Conservation (phyloP, 2,113 vertebrate species). For the Cochlearius cochlearius region DNA sequence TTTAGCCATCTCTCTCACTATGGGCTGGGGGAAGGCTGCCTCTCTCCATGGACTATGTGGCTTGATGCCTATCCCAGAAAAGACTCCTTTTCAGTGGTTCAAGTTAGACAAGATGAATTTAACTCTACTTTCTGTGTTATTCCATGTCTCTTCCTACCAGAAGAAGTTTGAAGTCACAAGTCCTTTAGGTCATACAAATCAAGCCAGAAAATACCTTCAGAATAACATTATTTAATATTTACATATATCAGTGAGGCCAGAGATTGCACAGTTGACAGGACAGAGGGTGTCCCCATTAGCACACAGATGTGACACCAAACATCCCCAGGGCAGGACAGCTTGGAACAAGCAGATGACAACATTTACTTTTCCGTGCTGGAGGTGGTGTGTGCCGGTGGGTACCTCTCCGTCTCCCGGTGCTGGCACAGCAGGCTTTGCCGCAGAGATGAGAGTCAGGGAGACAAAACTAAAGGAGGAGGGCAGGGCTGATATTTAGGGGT, state of each 20-base stretch:
- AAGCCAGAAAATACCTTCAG: background rate
- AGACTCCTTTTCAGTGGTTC: background rate
- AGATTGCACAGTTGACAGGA: background rate
- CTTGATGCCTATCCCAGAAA: background rate
- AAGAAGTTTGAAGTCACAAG: background rate
- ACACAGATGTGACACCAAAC: background rate
- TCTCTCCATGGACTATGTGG: accelerated
- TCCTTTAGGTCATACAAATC: background rate
- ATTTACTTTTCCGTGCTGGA: background rate
- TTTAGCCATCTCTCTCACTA: background rate
- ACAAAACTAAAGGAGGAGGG: background rate
- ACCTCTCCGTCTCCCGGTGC: background rate
- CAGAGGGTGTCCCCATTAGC: background rate
- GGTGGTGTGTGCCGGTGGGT: background rate
- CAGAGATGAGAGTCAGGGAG: background rate
- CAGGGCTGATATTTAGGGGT: background rate
- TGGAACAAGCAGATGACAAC: background rate
- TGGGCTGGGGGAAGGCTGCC: background rate
- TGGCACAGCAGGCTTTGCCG: background rate
- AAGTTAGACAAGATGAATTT: background rate
- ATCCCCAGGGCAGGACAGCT: background rate
- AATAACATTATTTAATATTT: slow-evolving; percentile 51
- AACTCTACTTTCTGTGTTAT: background rate
- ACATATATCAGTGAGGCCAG: background rate
- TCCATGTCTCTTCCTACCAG: background rate